phyloP scores from a whole-genome alignment of 2,888 invertebrate species.

The Exocentrus adspersus region DNA sequence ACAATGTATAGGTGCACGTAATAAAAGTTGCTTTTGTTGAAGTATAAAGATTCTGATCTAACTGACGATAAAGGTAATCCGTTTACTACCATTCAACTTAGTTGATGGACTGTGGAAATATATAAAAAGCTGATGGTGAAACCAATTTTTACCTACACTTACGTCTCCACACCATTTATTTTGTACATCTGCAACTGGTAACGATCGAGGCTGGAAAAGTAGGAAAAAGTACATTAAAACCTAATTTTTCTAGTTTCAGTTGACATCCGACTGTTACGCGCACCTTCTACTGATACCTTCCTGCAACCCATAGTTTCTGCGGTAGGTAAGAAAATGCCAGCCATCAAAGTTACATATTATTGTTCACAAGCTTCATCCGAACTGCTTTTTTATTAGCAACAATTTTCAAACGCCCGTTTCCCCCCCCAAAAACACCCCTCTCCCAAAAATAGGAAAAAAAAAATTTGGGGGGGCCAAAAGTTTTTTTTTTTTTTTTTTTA shows the following conservation, averaged over 20 bases:
- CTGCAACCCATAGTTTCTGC: not conserved
- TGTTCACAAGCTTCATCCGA: too few relatives aligned
- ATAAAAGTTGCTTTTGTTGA: constrained; percentile 16
- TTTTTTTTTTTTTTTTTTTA: too few relatives aligned
- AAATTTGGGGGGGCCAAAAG: too few relatives aligned
- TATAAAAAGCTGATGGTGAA: constrained; percentile 6
- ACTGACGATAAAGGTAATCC: constrained; percentile 16
- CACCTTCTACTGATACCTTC: constrained; percentile 1
- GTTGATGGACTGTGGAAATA: constrained; percentile 3
- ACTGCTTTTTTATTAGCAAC: too few relatives aligned
- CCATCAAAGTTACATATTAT: too few relatives aligned
- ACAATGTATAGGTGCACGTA: not conserved
- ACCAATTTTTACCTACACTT: not conserved
- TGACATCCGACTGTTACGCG: not conserved
- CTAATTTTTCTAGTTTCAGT: constrained; percentile 11
- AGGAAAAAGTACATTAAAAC: constrained; percentile 25
- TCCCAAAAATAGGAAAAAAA: too few relatives aligned
- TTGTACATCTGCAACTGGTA: not conserved
- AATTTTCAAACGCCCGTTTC: too few relatives aligned
- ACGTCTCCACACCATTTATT: too few relatives aligned
- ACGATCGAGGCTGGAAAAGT: not conserved
- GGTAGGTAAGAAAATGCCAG: too few relatives aligned
- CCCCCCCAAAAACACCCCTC: too few relatives aligned
- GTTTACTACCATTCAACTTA: not conserved
- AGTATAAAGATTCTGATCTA: constrained; percentile 7